phyloP scores from a whole-genome alignment of 2,888 invertebrate genomes.

The Hydriomena furcata region DNA sequence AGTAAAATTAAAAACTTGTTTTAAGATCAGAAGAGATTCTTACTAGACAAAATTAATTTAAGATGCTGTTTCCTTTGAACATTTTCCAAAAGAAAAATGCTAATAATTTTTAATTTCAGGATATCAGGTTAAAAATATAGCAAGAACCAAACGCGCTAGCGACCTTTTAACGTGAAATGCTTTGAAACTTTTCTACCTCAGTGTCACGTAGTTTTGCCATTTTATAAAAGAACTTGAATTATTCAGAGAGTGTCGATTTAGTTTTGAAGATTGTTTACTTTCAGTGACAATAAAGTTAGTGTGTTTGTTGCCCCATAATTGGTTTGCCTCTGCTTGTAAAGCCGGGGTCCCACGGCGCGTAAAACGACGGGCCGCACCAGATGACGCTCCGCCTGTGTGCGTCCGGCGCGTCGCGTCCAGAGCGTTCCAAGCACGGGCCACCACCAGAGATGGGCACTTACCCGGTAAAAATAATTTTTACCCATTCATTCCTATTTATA shows the following conservation, averaged over 20 bases:
- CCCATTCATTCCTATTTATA: too few relatives aligned
- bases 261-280: conserved; percentile 27
- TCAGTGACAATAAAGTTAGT: conserved; percentile 24
- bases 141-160: neutral
- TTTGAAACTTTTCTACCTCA: neutral
- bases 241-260: conserved; percentile 18
- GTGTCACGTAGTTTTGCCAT: conserved; percentile 10
- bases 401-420: too few relatives aligned
- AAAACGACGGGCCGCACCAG: too few relatives aligned
- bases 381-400: too few relatives aligned
- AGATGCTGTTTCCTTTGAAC: conserved; percentile 27
- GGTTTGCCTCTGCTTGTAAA: conserved; percentile 8
- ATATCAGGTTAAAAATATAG: neutral
- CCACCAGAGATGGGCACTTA: too few relatives aligned
- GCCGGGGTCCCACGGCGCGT: too few relatives aligned
- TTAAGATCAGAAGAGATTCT: conserved; percentile 9
- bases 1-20: conserved; percentile 10
- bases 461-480: too few relatives aligned
- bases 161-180: neutral
- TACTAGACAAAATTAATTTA: conserved; percentile 16
- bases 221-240: conserved; percentile 17
- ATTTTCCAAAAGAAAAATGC: conserved; percentile 13
- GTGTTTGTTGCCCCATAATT: conserved; percentile 17
- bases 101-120: conserved; percentile 10
- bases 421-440: too few relatives aligned